Conservation (phyloP, 2,888 invertebrate genomes). For the Habrosyne pyritoides region DNA sequence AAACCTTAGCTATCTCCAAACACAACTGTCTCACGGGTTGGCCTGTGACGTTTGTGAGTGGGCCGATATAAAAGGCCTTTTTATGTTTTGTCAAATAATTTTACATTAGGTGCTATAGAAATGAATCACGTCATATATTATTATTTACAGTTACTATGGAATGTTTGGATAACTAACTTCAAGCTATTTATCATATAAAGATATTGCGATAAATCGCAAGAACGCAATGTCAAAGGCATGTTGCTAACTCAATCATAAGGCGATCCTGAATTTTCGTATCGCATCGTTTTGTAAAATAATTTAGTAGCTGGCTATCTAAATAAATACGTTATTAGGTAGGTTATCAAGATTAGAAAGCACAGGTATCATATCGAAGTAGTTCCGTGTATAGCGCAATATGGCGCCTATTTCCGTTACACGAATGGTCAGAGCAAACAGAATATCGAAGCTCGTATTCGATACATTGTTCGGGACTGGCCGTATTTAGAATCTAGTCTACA, state of each 20-base stretch:
- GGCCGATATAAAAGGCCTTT: conserved; percentile 33
- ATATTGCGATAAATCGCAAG: not conserved
- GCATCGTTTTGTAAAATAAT: not conserved
- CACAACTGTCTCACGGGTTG: conserved; percentile 37
- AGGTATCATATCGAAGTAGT: conserved; percentile 25
- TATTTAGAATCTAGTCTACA: conserved; percentile 50
- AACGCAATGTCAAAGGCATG: too few species aligned
- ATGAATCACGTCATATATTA: conserved; percentile 2
- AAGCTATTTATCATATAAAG: not conserved
- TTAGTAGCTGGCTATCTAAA: not conserved
- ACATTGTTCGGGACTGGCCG: conserved; percentile 51
- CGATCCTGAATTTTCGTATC: not conserved
- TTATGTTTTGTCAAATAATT: conserved; percentile 15
- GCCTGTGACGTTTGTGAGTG: conserved; percentile 41
- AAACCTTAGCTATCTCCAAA: conserved; percentile 48
- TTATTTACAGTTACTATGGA: not conserved
- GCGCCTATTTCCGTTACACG: conserved; percentile 48
- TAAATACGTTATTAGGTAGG: not conserved
- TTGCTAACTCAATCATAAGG: too few species aligned
- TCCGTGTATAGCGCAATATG: conserved; percentile 36
- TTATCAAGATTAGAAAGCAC: not conserved
- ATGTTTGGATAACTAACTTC: not conserved
- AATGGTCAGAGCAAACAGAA: conserved; percentile 57
- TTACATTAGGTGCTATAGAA: not conserved
- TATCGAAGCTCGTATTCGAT: conserved; percentile 49